Evolutionary conservation across 1,140 invertebrate genomes (phyloP).

Genomic region (Drosophila tani): DNA sequence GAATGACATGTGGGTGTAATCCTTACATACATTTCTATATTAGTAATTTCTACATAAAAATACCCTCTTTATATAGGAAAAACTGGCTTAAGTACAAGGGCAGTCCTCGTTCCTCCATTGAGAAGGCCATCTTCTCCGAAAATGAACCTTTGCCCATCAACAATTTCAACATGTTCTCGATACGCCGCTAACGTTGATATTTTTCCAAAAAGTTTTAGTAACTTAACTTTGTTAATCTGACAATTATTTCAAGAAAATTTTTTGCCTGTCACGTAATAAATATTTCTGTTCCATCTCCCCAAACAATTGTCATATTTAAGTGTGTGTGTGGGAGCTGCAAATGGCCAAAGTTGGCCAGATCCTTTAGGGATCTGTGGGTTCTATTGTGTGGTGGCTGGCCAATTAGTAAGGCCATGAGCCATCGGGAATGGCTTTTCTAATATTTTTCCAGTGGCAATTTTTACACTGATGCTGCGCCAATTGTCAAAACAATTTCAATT

Average conservation of each 20-base stretch:
- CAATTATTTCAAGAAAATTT: background rate
- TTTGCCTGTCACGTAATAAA: slow-evolving; percentile 30
- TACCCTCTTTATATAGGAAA: slow-evolving; percentile 25
- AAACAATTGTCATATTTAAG: slow-evolving; percentile 35
- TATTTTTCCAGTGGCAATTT: slow-evolving; percentile 37
- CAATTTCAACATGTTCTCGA: slow-evolving; percentile 49
- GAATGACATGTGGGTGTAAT: slow-evolving; percentile 49
- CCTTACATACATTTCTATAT: too few relatives aligned
- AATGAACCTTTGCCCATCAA: slow-evolving; percentile 39
- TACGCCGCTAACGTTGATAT: slow-evolving; percentile 33
- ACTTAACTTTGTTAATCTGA: background rate
- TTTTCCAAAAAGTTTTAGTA: too few relatives aligned
- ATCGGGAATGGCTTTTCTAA: slow-evolving; percentile 24
- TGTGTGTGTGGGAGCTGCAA: slow-evolving; percentile 30
- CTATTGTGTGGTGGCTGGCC: slow-evolving; percentile 23
- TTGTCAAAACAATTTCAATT: slow-evolving; percentile 77
- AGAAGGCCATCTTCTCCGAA: slow-evolving; percentile 56
- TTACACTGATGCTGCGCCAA: slow-evolving; percentile 48
- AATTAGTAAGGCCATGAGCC: slow-evolving; percentile 50
- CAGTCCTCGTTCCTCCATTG: slow-evolving; percentile 58
- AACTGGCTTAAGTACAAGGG: slow-evolving; percentile 65
- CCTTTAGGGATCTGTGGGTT: background rate
- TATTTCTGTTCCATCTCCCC: slow-evolving; percentile 2
- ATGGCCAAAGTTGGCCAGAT: slow-evolving; percentile 45
- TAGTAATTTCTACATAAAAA: too few relatives aligned